A percentile compares a stretch with the other conserved stretches of the same genome.
phyloP scores from a whole-genome alignment of 2,888 invertebrate genomes.

The Lamellibrachia satsuma region DNA sequence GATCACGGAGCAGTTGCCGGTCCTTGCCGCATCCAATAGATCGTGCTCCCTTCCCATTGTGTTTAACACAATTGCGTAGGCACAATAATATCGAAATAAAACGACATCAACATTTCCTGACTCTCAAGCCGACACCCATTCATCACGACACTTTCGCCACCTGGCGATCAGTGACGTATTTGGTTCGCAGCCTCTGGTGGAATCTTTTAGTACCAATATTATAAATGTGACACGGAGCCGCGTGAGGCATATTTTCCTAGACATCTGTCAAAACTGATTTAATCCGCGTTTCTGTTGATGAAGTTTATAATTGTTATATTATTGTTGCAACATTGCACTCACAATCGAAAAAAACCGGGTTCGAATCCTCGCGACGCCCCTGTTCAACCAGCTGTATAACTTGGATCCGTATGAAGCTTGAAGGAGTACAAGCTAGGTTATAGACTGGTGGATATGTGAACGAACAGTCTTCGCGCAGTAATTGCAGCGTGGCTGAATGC shows the following conservation, averaged over 20 bases:
- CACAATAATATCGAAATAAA: background rate
- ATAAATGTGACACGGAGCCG: background rate
- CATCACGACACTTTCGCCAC: background rate
- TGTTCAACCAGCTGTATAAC: too few species aligned
- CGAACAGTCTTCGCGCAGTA: too few species aligned
- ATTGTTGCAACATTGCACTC: too few species aligned
- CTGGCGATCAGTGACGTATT: background rate
- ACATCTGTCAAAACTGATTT: too few species aligned
- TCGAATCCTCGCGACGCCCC: too few species aligned
- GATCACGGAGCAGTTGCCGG: constrained; percentile 86
- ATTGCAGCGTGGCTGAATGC: too few species aligned
- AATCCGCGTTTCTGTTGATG: too few species aligned
- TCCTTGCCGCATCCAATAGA: constrained; percentile 92
- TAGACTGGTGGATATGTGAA: too few species aligned
- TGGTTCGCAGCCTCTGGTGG: background rate
- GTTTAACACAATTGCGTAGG: constrained; percentile 17
- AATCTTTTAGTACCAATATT: background rate
- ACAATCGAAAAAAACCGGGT: too few species aligned
- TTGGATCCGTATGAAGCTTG: too few species aligned
- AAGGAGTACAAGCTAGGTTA: too few species aligned
- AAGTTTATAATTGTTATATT: too few species aligned
- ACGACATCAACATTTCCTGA: background rate
- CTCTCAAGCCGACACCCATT: background rate
- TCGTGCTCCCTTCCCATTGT: constrained; percentile 95
- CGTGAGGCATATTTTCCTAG: background rate